Conservation (phyloP, 2,797 vertebrate genomes). For the Myotis vivesi region DNA sequence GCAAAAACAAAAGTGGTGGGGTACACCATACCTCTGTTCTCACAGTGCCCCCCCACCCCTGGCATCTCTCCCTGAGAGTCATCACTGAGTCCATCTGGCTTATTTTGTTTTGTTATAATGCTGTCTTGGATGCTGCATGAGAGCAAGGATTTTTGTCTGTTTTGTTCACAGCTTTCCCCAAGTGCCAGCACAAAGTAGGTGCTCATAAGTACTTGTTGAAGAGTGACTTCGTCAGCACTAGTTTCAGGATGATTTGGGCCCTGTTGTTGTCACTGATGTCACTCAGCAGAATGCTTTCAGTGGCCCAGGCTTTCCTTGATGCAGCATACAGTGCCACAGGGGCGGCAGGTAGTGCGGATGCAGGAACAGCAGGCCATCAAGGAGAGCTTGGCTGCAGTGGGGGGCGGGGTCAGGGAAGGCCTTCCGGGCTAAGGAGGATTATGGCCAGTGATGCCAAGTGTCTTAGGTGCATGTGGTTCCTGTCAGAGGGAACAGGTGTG, state of each 20-base stretch:
- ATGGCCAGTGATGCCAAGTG: neutral
- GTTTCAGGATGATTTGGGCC: neutral
- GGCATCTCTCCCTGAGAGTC: neutral
- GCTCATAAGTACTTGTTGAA: too few species aligned
- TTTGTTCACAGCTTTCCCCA: neutral
- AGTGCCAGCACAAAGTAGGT: neutral
- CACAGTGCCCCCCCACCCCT: rapidly evolving
- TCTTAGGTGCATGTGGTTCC: neutral
- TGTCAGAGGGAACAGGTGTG: neutral
- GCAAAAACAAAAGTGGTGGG: neutral
- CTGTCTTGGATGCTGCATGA: rapidly evolving
- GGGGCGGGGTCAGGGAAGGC: neutral
- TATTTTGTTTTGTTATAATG: neutral
- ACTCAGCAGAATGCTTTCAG: neutral
- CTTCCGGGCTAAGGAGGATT: neutral
- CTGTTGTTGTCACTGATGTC: too few species aligned
- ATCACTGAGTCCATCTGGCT: rapidly evolving
- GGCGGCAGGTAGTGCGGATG: rapidly evolving
- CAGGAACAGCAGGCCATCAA: neutral
- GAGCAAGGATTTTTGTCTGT: neutral
- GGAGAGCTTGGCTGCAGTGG: neutral
- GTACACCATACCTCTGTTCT: neutral
- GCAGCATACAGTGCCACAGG: rapidly evolving
- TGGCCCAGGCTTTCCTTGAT: neutral
- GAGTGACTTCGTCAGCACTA: neutral